These are phyloP conservation scores for Smittia aterrima DNA, from an alignment of 2,888 invertebrate genomes.

Conservation along the genomic window DNA sequence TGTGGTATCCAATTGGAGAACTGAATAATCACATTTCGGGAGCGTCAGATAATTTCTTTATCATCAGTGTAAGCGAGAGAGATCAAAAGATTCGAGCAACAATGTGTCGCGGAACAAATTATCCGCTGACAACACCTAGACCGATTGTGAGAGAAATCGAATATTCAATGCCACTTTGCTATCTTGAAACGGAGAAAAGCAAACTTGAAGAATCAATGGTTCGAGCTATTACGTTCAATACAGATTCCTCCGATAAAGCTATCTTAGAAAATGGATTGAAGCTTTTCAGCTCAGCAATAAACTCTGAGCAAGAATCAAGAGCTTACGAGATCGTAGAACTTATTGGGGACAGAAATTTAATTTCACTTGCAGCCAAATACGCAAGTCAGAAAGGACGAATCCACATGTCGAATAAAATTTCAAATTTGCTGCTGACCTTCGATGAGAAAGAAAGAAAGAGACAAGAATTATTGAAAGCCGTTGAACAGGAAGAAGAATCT, in stretches of 20 bases:
- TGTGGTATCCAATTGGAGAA: constrained; percentile 82
- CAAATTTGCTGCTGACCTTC: constrained; percentile 58
- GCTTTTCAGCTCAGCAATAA: constrained; percentile 75
- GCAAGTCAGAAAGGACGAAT: constrained; percentile 74
- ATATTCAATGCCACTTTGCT: constrained; percentile 75
- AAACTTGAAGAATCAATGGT: constrained; percentile 74
- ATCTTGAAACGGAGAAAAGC: constrained; percentile 74
- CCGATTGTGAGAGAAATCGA: constrained; percentile 77
- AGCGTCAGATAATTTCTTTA: constrained; percentile 71
- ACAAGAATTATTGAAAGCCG: constrained; percentile 47
- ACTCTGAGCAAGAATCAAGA: constrained; percentile 73
- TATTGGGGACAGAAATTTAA: constrained; percentile 70
- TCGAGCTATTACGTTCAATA: constrained; percentile 62
- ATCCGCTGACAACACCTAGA: constrained; percentile 82
- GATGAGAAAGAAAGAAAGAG: constrained; percentile 48
- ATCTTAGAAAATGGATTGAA: constrained; percentile 80
- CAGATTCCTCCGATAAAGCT: constrained; percentile 65
- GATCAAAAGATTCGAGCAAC: constrained; percentile 77
- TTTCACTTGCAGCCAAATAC: constrained; percentile 86
- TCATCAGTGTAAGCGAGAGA: constrained; percentile 75
- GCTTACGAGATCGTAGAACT: constrained; percentile 84
- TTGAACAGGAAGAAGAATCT: constrained; percentile 46
- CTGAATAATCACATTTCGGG: constrained; percentile 68
- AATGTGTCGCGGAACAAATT: constrained; percentile 82
- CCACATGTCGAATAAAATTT: constrained; percentile 75